Evolutionary conservation across 2,113 vertebrate species (phyloP).

Genomic region (Craseonycteris thonglongyai): DNA sequence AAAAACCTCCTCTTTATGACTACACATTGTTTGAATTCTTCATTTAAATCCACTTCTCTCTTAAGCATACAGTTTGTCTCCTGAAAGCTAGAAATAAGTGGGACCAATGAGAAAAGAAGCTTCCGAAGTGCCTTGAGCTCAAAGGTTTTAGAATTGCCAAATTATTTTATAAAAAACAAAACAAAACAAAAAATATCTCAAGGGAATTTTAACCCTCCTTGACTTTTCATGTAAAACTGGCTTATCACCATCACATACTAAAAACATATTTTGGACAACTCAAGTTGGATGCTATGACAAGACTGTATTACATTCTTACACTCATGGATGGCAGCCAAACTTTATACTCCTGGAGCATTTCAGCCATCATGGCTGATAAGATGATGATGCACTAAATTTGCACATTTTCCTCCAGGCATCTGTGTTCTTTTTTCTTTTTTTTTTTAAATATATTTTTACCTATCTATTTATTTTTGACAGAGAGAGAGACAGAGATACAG

Average conservation of each 20-base stretch:
- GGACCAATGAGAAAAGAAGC: not conserved
- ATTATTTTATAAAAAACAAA: not conserved
- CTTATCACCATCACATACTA: not conserved
- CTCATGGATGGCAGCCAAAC: slow-evolving; percentile 46
- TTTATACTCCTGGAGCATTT: slow-evolving; percentile 15
- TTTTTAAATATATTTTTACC: too few relatives aligned
- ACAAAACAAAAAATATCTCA: not conserved
- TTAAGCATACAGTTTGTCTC: not conserved
- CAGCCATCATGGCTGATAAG: slow-evolving; percentile 28
- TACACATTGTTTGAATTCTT: not conserved
- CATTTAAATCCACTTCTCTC: not conserved
- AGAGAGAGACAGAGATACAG: too few relatives aligned
- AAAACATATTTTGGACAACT: not conserved
- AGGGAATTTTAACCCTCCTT: not conserved
- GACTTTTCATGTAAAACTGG: not conserved
- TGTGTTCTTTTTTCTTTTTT: too few relatives aligned
- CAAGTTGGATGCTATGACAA: not conserved
- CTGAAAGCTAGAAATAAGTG: not conserved
- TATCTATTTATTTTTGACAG: too few relatives aligned
- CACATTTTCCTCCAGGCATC: not conserved
- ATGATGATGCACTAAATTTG: slow-evolving; percentile 1
- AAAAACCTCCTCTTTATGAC: not conserved
- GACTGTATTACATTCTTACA: slow-evolving; percentile 49
- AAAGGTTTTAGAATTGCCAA: not conserved
- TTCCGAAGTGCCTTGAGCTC: not conserved